These are phyloP conservation scores for Eupeodes corollae DNA, from an alignment of 1,140 invertebrate genomes.

Conservation along the genomic window DNA sequence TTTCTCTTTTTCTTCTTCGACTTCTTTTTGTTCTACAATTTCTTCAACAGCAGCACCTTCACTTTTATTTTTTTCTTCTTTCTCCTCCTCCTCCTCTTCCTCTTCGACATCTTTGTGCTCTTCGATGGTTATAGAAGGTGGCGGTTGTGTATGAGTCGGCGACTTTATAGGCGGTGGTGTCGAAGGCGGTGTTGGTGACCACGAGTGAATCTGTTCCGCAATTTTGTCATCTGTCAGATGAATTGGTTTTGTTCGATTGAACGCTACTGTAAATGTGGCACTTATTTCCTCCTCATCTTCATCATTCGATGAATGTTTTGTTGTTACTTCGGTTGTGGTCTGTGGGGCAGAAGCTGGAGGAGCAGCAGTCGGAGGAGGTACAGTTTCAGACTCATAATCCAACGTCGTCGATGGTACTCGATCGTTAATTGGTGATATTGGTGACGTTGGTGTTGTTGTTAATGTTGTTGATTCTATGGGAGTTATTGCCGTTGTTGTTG, in stretches of 20 bases:
- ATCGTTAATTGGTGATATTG: constrained; percentile 13
- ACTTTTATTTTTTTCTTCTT: background rate
- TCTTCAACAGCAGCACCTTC: background rate
- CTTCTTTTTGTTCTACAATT: background rate
- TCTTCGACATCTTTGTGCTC: background rate
- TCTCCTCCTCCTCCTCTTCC: background rate
- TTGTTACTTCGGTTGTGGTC: background rate
- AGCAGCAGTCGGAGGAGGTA: constrained; percentile 10
- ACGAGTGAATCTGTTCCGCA: no score
- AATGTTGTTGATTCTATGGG: constrained; percentile 13
- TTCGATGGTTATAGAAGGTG: background rate
- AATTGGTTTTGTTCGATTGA: background rate
- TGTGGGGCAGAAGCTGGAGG: background rate
- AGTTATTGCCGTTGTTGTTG: constrained; percentile 5
- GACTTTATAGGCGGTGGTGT: background rate
- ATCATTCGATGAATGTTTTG: background rate
- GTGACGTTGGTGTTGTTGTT: constrained; percentile 13
- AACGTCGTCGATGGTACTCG: constrained; percentile 13
- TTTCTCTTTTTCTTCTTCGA: background rate
- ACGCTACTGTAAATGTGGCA: constrained; percentile 26
- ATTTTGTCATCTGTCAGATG: no score
- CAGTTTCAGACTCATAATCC: constrained; percentile 7
- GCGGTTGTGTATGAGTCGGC: background rate
- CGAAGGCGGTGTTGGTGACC: background rate
- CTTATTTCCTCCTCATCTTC: constrained; percentile 18